Evolutionary conservation across 2,888 invertebrate genomes (phyloP).

Genomic region (Meiosimyza decipiens): DNA sequence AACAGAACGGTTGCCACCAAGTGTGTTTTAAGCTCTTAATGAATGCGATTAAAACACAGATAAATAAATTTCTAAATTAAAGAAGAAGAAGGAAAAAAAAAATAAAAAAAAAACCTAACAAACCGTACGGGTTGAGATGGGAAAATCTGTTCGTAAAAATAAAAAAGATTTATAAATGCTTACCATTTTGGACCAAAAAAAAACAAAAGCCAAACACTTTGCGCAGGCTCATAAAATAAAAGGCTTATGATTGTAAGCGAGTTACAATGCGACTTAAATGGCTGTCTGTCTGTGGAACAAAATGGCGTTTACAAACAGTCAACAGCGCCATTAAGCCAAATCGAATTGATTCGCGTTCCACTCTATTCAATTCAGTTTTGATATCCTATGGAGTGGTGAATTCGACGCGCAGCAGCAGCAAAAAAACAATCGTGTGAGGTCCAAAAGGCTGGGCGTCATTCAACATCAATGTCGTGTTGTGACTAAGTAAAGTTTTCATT

Average conservation of each 20-base stretch:
- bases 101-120: neutral
- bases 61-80: conserved; percentile 39
- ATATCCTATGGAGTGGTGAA: neutral
- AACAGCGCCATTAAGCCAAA: conserved; percentile 24
- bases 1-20: conserved; percentile 13
- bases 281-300: conserved; percentile 16
- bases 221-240: neutral
- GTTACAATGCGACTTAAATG: neutral
- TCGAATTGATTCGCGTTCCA: conserved; percentile 42
- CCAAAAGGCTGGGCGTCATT: conserved; percentile 22
- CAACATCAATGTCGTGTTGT: neutral
- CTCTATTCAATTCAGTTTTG: conserved; percentile 26
- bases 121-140: neutral
- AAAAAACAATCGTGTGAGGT: conserved; percentile 26
- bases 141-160: neutral
- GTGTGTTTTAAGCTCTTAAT: conserved; percentile 42
- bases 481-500: conserved; percentile 29
- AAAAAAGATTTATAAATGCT: conserved; percentile 19
- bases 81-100: neutral
- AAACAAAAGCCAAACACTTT: neutral
- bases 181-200: neutral
- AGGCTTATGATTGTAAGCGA: conserved; percentile 20
- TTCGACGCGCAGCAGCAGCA: neutral
- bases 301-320: conserved; percentile 33
- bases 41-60: conserved; percentile 43